Conservation (phyloP, 1,140 invertebrate species). For the Anastrepha ludens region DNA sequence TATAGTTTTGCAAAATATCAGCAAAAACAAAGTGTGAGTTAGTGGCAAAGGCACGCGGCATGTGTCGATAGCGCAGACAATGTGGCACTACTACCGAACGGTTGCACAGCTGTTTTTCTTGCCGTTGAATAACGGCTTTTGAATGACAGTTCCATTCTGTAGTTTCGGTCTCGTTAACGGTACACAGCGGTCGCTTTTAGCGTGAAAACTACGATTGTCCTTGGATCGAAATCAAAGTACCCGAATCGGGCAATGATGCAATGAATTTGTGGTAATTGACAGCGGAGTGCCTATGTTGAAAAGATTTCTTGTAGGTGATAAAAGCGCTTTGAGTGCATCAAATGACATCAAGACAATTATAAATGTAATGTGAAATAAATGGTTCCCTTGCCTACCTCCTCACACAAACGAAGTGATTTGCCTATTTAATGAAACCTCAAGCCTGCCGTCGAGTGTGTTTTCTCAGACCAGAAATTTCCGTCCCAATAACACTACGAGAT, state of each 20-base stretch:
- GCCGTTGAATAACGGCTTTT: neutral
- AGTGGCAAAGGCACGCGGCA: conserved; percentile 6
- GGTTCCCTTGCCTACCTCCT: too few species aligned
- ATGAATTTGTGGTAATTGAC: too few species aligned
- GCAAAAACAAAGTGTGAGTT: neutral
- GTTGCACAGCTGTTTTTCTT: conserved; percentile 10
- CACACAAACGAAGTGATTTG: too few species aligned
- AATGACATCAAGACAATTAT: too few species aligned
- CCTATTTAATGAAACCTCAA: too few species aligned
- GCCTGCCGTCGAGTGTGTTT: too few species aligned
- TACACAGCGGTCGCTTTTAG: conserved; percentile 33
- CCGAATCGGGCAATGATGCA: conserved; percentile 33
- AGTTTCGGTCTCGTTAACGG: conserved; percentile 35
- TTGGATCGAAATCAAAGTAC: conserved; percentile 5
- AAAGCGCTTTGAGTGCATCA: too few species aligned
- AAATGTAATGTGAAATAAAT: too few species aligned
- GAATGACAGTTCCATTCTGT: conserved; percentile 16
- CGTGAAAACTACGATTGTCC: conserved; percentile 36
- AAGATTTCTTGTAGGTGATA: too few species aligned
- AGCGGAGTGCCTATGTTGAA: too few species aligned
- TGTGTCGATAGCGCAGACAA: conserved; percentile 27
- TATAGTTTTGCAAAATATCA: neutral
- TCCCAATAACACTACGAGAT: too few species aligned
- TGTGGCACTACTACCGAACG: conserved; percentile 19
- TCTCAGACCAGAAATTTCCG: too few species aligned